phyloP scores from a whole-genome alignment of 2,113 vertebrate species.

The Cromileptes altivelis region DNA sequence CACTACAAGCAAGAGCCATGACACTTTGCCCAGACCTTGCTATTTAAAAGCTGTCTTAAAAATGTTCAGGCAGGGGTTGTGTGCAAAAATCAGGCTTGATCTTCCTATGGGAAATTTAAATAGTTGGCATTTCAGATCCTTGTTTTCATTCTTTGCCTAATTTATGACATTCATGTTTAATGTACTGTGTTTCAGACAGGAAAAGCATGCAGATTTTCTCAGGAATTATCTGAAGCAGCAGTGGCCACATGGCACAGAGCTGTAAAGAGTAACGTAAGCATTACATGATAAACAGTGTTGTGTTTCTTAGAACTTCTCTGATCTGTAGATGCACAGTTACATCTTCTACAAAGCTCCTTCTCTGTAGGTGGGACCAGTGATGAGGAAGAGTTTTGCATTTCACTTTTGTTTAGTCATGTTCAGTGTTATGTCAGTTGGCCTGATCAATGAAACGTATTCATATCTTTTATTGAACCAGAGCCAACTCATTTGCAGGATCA shows the following conservation, averaged over 20 bases:
- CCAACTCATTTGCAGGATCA: background rate
- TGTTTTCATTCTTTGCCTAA: background rate
- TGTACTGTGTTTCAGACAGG: background rate
- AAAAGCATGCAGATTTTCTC: constrained; percentile 6
- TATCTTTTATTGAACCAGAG: background rate
- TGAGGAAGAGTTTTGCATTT: background rate
- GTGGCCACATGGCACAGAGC: background rate
- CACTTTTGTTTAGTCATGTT: background rate
- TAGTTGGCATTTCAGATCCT: background rate
- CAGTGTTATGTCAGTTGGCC: constrained; percentile 4
- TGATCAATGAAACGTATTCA: background rate
- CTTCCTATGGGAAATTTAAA: background rate
- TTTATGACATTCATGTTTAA: background rate
- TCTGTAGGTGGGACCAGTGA: background rate
- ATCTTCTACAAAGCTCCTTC: background rate
- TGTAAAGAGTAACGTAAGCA: background rate
- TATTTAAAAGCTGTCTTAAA: background rate
- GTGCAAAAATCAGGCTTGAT: background rate
- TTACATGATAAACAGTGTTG: background rate
- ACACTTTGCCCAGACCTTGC: background rate
- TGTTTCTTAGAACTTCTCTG: background rate
- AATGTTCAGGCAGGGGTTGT: background rate
- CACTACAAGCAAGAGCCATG: background rate
- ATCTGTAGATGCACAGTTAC: background rate
- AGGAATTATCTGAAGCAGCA: constrained; percentile 6